phyloP scores from a whole-genome alignment of 1,140 invertebrate species.

The Aphaenogaster floridana region DNA sequence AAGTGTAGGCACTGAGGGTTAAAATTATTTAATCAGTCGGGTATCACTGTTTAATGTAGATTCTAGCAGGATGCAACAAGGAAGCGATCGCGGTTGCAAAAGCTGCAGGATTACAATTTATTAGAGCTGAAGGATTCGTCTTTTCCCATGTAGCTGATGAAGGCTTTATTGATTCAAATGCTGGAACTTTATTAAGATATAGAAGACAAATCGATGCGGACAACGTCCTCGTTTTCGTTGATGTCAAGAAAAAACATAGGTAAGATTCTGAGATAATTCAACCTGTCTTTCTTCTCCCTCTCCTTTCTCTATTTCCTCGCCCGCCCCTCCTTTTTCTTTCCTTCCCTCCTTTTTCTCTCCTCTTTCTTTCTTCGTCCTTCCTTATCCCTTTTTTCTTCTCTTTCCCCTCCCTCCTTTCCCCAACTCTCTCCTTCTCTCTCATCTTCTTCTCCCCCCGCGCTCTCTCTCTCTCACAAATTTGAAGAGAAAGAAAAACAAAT shows the following conservation, averaged over 20 bases:
- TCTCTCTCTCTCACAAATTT: too few species aligned
- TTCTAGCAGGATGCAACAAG: slow-evolving; percentile 92
- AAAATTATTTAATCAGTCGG: not conserved
- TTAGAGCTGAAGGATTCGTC: slow-evolving; percentile 94
- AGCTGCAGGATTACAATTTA: slow-evolving; percentile 91
- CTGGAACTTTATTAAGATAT: slow-evolving; percentile 92
- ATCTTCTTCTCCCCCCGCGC: too few species aligned
- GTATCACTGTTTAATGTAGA: slow-evolving; percentile 81
- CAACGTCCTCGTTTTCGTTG: slow-evolving; percentile 91
- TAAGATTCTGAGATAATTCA: slow-evolving; percentile 75
- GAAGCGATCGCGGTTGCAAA: slow-evolving; percentile 93
- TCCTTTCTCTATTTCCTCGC: not conserved
- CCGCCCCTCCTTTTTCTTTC: not conserved
- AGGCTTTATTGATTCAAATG: slow-evolving; percentile 92
- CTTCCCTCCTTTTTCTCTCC: not conserved
- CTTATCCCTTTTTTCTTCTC: not conserved
- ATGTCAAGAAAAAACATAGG: slow-evolving; percentile 96
- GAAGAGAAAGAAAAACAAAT: too few species aligned
- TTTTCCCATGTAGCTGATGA: slow-evolving; percentile 95
- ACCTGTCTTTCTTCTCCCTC: not conserved
- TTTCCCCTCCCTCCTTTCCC: not conserved
- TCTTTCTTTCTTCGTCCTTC: too few species aligned
- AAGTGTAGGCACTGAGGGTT: too few species aligned
- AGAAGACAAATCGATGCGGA: slow-evolving; percentile 91
- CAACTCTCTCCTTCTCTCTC: not conserved